Evolutionary conservation across 2,113 vertebrate genomes (phyloP), one percentile per base, ranked within the genome.

Genomic region (Hemibagrus wyckioides): DNA sequence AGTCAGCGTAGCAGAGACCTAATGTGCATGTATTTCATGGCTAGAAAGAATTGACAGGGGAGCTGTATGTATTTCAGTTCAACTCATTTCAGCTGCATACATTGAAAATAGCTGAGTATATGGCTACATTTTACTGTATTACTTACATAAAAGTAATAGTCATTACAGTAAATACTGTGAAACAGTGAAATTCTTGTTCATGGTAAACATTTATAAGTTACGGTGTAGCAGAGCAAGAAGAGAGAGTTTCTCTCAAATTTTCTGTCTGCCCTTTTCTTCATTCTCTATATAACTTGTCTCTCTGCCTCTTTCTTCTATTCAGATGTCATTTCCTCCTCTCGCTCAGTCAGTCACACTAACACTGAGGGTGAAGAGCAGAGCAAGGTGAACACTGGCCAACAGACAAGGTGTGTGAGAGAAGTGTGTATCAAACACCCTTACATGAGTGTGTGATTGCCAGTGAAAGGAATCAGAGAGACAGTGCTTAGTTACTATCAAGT

Each of bases 401-500:
- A 77, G 44, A 77, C 1, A 4, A 79, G 75, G 48, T 30, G 75
- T 79, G 7, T 41, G 71, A 52, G 48, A 52, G 44, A 4, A 79
- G 28, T 52, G 75, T 50, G 73, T 75, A 44, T 75, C 44, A 77
- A 50, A 79, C 28, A 30, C 48, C 30, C n/a, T 52, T 48, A 63
- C 9, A 57, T 4, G 4, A 54, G 15, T 54, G 28, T 57, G 21
- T 39, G 79, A 57, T 80, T 36, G 52, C 30, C 52, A 57, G 21
- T 33, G 30, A 80, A 80, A 57, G 9, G 50, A 23, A 41, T 56
- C n/a, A 81, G 63, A 71, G 82, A 85, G 84, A 82, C 30, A 33
- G 48, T 75, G 77, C 57, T 88, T 80, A 67, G 82, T 83, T 50
- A 67, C 14, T 50, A 83, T 82, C 57, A 65, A 14, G 44, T 54